Evolutionary conservation across 2,113 vertebrate species (phyloP).

Genomic region (Tragelaphus buxtoni): DNA sequence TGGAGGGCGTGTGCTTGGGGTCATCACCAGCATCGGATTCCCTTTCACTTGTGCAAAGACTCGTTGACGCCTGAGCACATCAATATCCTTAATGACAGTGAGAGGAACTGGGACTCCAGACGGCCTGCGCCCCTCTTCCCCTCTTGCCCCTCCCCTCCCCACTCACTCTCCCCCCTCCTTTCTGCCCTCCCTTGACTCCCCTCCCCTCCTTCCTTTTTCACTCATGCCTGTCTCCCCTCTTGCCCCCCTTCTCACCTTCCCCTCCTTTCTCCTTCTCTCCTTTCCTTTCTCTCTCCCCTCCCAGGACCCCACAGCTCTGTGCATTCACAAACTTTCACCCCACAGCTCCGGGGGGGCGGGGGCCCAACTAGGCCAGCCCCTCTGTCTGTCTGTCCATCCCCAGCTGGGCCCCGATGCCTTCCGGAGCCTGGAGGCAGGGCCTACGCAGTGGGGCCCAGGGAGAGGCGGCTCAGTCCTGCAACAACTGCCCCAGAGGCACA

Average conservation of each 20-base stretch:
- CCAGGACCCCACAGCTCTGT: not conserved
- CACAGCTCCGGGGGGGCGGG: not conserved
- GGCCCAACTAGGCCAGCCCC: not conserved
- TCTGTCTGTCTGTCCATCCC: not conserved
- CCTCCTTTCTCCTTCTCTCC: not conserved
- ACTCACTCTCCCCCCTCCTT: not conserved
- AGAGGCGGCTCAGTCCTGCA: not conserved
- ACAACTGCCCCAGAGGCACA: not conserved
- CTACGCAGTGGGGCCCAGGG: not conserved
- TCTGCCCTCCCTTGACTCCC: not conserved
- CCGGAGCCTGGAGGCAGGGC: not conserved
- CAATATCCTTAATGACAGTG: slow-evolving; percentile 95
- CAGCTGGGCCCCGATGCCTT: not conserved
- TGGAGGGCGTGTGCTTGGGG: slow-evolving; percentile 82
- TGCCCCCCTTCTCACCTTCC: not conserved
- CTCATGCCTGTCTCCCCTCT: not conserved
- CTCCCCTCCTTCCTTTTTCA: not conserved
- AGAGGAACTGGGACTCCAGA: slow-evolving; percentile 88
- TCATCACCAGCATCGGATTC: slow-evolving; percentile 95
- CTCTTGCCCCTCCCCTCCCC: not conserved
- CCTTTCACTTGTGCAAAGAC: slow-evolving; percentile 96
- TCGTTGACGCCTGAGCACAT: slow-evolving; percentile 95
- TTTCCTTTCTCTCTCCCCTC: not conserved
- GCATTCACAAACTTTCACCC: not conserved
- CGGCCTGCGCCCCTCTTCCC: slow-evolving; percentile 69